Percentiles rank a stretch among this genome's conserved stretches.
Evolutionary conservation across 2,888 invertebrate species (phyloP).

Genomic region (Lithophane ornitopus): DNA sequence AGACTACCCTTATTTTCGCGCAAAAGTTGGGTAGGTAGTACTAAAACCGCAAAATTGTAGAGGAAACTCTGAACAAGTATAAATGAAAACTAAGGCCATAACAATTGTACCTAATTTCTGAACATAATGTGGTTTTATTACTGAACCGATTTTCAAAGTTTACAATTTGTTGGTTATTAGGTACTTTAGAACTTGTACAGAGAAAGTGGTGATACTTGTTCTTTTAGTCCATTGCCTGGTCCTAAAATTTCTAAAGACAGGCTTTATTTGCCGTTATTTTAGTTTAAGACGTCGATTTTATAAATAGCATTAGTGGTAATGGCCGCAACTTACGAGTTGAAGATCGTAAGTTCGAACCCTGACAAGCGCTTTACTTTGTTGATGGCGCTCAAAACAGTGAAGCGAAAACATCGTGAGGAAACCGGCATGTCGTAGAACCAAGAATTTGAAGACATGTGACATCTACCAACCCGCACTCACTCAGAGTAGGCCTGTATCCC

Average conservation of each 20-base stretch:
- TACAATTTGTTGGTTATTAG: slow-evolving; percentile 14
- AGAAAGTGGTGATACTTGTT: background rate
- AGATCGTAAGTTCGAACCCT: too few species aligned
- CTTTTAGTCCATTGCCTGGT: background rate
- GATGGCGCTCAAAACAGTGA: too few species aligned
- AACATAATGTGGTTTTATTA: slow-evolving; percentile 40
- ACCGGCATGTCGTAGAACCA: too few species aligned
- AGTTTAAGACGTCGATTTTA: background rate
- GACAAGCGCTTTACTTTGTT: too few species aligned
- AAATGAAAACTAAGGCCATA: slow-evolving; percentile 28
- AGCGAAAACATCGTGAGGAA: too few species aligned
- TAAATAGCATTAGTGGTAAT: too few species aligned
- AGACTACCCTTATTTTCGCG: slow-evolving; percentile 28
- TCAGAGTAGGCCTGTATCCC: too few species aligned
- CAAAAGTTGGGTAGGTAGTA: slow-evolving; percentile 33
- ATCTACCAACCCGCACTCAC: too few species aligned
- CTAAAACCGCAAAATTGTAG: slow-evolving; percentile 31
- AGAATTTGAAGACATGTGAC: too few species aligned
- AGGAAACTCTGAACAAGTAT: slow-evolving; percentile 39
- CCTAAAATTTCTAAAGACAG: background rate
- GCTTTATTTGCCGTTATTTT: background rate
- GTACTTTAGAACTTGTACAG: background rate
- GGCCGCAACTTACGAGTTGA: too few species aligned
- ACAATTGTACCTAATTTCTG: slow-evolving; percentile 43
- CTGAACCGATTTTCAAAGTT: slow-evolving; percentile 25